Conservation (phyloP, 1,140 invertebrate species). For the Acyrthosiphon pisum region DNA sequence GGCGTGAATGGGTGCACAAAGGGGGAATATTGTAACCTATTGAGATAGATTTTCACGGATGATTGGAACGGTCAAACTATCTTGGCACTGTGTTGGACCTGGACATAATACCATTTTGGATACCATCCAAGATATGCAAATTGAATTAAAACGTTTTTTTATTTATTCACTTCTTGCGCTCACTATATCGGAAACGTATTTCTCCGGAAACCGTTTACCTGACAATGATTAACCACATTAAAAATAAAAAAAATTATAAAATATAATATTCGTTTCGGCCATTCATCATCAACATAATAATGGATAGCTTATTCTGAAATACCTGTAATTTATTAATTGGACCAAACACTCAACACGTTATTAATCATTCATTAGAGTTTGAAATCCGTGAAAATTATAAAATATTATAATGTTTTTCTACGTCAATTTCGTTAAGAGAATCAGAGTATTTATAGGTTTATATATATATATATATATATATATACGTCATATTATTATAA, state of each 20-base stretch:
- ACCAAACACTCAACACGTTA: background rate
- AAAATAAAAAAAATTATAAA: background rate
- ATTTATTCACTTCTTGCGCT: background rate
- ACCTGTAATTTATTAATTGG: slow-evolving; percentile 28
- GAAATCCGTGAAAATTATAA: background rate
- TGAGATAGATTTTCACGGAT: slow-evolving; percentile 46
- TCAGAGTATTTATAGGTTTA: background rate
- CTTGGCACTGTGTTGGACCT: background rate
- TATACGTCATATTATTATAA: background rate
- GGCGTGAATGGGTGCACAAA: slow-evolving; percentile 5
- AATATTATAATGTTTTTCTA: slow-evolving; percentile 6
- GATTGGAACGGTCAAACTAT: slow-evolving; percentile 46
- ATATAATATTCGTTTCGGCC: background rate
- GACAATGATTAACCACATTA: background rate
- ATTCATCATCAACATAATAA: background rate
- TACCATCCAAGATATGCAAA: slow-evolving; percentile 24
- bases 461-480: too few relatives aligned
- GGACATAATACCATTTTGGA: slow-evolving; percentile 26
- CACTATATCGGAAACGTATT: background rate
- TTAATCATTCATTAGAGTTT: background rate
- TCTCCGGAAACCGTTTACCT: background rate
- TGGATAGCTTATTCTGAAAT: background rate
- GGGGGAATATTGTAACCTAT: background rate
- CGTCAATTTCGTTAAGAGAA: background rate
- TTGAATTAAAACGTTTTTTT: slow-evolving; percentile 33